Base-by-base conservation (phyloP, 2,888 invertebrate species). In the Papilio demoleus region DNA sequence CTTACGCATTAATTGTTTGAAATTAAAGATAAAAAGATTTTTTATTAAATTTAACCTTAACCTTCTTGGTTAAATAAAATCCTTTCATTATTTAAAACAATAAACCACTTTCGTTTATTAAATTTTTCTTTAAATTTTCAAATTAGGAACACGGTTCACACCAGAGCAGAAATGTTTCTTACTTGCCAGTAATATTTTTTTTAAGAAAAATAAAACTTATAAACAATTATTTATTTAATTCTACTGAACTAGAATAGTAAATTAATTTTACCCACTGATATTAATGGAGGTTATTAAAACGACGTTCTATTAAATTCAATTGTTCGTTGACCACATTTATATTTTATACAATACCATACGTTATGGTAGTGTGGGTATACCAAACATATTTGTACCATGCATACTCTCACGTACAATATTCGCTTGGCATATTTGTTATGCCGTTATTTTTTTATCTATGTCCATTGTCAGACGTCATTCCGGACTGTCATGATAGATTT, bases 391-490 rank as follows among this genome's bases (percentile, higher is more conserved):
- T 67, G 67, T 70, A 64, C 59, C 42, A 58, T 59, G 69, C 56
- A 62, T 36, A 60, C 40, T 70, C 60, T 38, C 65, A 67, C 65
- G 71, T 56, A 68, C 67, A 70, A 38, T 61, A 70, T 70, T 70
- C 70, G 74, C 71, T 62, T 73, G 73, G 73, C 75, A 75, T 75
- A 74, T 74, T 74, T 73, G 70, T 70, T 67, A 45, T 58, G 67
- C 76, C 74, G 76, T 75, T 75, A 72, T 64, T 56, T 67, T 53
- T 56, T 56, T 50, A 31, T 53, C 17, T 56, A 67, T 63, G 36
- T 62, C 68, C 75, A 72, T 74, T 74, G 70, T 72, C 36, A 65
- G 59, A 53, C 53, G 70, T 38, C 34, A 59, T 8, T 17, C 14
- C 36, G 17, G 9, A 4, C 19, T 12, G 36, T 58, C 58, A 36